These are phyloP conservation scores for Polypedilum vanderplanki DNA, from an alignment of 1,140 invertebrate genomes.

Conservation along the genomic window DNA sequence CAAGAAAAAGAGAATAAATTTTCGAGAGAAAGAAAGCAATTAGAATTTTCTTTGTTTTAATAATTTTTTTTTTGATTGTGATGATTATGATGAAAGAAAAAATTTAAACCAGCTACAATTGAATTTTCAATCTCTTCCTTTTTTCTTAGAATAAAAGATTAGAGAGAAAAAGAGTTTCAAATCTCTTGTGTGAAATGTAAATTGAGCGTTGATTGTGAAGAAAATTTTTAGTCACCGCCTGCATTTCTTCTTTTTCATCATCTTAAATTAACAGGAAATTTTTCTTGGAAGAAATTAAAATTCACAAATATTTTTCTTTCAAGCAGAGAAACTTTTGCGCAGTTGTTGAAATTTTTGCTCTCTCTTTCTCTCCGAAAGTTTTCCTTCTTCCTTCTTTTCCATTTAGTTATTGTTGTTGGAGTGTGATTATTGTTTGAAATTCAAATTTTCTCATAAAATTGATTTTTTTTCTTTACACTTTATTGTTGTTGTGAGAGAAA, in stretches of 20 bases:
- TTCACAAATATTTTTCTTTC: background rate
- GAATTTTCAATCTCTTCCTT: background rate
- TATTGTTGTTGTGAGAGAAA: too few relatives aligned
- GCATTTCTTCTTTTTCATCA: background rate
- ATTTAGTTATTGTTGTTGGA: background rate
- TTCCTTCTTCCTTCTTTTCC: background rate
- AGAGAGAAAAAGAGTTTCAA: too few relatives aligned
- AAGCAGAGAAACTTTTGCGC: background rate
- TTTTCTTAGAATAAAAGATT: too few relatives aligned
- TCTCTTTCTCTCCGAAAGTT: background rate
- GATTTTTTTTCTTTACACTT: background rate
- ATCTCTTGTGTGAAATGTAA: constrained; percentile 5
- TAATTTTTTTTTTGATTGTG: background rate
- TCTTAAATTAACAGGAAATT: constrained; percentile 15
- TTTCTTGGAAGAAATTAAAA: constrained; percentile 4
- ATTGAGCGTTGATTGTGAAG: background rate
- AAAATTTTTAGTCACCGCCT: background rate
- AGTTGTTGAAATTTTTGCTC: too few relatives aligned
- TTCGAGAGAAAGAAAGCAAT: constrained; percentile 2
- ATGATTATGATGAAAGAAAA: background rate
- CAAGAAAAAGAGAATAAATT: background rate
- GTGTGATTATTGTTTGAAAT: background rate
- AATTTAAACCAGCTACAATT: background rate
- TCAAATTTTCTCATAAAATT: constrained; percentile 19
- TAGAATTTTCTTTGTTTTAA: background rate